Evolutionary conservation across 2,797 vertebrate genomes (phyloP).

Genomic region (Notolepis coatsorum): DNA sequence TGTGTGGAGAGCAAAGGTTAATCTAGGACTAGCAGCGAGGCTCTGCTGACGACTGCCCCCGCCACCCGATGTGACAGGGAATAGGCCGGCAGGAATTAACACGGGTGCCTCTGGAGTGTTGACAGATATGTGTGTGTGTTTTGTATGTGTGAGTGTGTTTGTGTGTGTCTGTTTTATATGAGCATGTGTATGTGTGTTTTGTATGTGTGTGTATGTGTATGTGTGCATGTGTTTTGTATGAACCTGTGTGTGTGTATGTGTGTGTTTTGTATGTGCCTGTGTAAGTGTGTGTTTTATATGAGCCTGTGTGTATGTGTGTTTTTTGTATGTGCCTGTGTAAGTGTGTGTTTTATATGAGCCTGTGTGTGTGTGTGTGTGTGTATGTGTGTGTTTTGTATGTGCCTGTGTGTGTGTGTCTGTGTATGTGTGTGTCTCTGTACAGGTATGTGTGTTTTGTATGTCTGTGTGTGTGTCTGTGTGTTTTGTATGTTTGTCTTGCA

Average conservation of each 20-base stretch:
- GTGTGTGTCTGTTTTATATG: conserved; percentile 3
- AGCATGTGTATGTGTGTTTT: conserved; percentile 3
- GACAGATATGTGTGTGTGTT: conserved; percentile 64
- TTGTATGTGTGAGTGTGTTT: conserved; percentile 9
- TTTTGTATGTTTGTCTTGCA: too few species aligned
- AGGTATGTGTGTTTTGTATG: conserved; percentile 33
- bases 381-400: conserved; percentile 5
- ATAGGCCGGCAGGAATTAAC: conserved; percentile 77
- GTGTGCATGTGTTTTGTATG: too few species aligned
- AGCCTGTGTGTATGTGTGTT: conserved; percentile 2
- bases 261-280: too few species aligned
- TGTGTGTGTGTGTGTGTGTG: conserved; percentile 16
- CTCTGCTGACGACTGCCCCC: conserved; percentile 60
- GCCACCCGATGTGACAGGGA: conserved; percentile 70
- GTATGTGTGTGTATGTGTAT: background rate
- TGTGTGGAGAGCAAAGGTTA: conserved; percentile 75
- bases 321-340: background rate
- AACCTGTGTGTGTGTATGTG: background rate
- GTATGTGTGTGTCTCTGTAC: background rate
- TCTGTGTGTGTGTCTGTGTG: conserved; percentile 1
- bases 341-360: too few species aligned
- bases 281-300: too few species aligned
- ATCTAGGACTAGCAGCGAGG: conserved; percentile 76
- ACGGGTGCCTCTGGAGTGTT: conserved; percentile 64
- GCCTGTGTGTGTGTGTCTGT: conserved; percentile 3